A percentile compares a stretch with the other conserved stretches of the same genome.
Evolutionary conservation across 2,113 vertebrate genomes (phyloP).

Genomic region (Gavialis gangeticus): DNA sequence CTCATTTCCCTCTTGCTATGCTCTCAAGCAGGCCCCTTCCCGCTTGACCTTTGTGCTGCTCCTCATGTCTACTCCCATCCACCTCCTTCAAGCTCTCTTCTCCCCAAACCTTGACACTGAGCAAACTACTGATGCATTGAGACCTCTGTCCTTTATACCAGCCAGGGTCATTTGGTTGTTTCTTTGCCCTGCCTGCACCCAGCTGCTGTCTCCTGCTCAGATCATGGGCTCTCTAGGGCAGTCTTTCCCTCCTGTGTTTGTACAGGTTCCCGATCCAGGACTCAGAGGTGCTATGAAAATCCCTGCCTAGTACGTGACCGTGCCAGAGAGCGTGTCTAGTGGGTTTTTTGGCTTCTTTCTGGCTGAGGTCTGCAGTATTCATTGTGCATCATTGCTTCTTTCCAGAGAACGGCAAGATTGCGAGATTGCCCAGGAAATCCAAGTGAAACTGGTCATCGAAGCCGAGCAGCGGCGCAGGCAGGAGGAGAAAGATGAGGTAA

Average conservation of each 20-base stretch:
- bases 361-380: neutral
- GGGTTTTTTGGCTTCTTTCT: neutral
- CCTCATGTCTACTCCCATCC: neutral
- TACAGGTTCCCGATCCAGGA: neutral
- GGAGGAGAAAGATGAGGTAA: conserved; percentile 95
- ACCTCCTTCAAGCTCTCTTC: neutral
- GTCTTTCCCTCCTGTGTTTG: neutral
- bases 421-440: conserved; percentile 96
- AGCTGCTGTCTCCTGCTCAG: neutral
- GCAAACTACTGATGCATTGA: neutral
- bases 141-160: fast-evolving
- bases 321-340: no score
- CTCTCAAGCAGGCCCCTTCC: fast-evolving
- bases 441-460: conserved; percentile 92
- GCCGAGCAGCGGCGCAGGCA: conserved; percentile 88
- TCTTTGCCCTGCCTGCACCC: neutral
- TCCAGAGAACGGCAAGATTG: conserved; percentile 90
- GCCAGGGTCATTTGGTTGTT: neutral
- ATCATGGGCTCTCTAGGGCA: neutral
- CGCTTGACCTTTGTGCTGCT: neutral
- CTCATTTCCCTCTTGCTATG: neutral
- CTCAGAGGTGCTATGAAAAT: neutral
- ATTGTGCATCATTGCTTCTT: conserved; percentile 33
- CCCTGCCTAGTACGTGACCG: no score
- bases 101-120: neutral